phyloP scores from a whole-genome alignment of 2,888 invertebrate species.

The Pogonocherus hispidulus region DNA sequence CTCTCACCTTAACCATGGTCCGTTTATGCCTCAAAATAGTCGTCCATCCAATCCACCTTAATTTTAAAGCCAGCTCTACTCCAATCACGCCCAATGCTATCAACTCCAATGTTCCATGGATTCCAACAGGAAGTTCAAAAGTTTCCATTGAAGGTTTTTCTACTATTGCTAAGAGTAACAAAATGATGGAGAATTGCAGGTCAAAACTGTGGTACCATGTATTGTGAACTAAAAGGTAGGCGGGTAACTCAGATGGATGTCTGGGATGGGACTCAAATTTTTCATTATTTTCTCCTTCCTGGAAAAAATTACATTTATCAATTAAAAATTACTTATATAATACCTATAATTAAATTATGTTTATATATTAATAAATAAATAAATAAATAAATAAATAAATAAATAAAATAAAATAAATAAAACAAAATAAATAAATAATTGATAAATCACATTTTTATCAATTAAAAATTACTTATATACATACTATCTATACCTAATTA shows the following conservation, averaged over 20 bases:
- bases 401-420: too few species aligned
- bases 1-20: slow-evolving; percentile 84
- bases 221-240: slow-evolving; percentile 89
- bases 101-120: slow-evolving; percentile 86
- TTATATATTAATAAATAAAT: too few species aligned
- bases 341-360: too few species aligned
- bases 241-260: slow-evolving; percentile 85
- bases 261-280: slow-evolving; percentile 91
- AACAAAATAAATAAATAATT: too few species aligned
- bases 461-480: too few species aligned
- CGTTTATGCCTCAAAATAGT: slow-evolving; percentile 88
- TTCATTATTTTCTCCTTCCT: slow-evolving; percentile 93
- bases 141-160: slow-evolving; percentile 86
- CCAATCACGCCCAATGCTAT: slow-evolving; percentile 82
- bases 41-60: slow-evolving; percentile 88
- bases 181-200: slow-evolving; percentile 80
- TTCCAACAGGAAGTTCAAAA: slow-evolving; percentile 82
- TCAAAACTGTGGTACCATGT: slow-evolving; percentile 89
- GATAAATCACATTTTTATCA: too few species aligned
- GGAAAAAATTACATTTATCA: too few species aligned
- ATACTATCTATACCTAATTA: too few species aligned
- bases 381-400: too few species aligned
- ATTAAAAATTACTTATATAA: too few species aligned
- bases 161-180: slow-evolving; percentile 82
- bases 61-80: slow-evolving; percentile 82